phyloP scores from a whole-genome alignment of 2,113 vertebrate species.

The Hemibagrus wyckioides region DNA sequence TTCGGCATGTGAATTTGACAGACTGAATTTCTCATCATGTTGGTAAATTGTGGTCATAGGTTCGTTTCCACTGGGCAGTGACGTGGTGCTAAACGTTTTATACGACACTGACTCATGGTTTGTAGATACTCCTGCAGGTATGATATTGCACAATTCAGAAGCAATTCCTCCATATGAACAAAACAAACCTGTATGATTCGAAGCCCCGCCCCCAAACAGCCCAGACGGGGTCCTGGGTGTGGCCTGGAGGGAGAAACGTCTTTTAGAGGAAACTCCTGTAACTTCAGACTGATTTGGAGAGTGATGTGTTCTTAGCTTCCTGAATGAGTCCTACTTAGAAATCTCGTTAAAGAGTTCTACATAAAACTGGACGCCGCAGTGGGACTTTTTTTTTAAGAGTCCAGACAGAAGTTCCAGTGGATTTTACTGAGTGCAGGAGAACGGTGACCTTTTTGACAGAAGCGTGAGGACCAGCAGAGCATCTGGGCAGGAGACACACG shows the following conservation, averaged over 20 bases:
- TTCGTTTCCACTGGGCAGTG: background rate
- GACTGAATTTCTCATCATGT: background rate
- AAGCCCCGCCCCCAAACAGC: background rate
- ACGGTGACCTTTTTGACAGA: slow-evolving; percentile 63
- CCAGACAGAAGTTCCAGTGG: slow-evolving; percentile 46
- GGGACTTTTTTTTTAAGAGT: background rate
- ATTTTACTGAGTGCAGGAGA: slow-evolving; percentile 56
- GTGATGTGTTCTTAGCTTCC: background rate
- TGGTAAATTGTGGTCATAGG: background rate
- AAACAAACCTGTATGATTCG: background rate
- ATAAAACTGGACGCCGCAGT: background rate
- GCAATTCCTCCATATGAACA: background rate
- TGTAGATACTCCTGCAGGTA: too few relatives aligned
- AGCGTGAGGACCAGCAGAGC: slow-evolving; percentile 58
- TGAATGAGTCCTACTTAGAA: background rate
- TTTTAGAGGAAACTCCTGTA: background rate
- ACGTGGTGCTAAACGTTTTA: too few relatives aligned
- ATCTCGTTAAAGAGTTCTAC: background rate
- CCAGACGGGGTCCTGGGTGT: background rate
- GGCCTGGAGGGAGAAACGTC: background rate
- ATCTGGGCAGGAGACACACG: slow-evolving; percentile 59
- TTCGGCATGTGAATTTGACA: background rate
- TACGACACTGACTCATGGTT: too few relatives aligned
- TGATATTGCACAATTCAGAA: too few relatives aligned
- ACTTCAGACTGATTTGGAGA: background rate